These are phyloP conservation scores for Sigmodon hispidus DNA, from an alignment of 2,113 vertebrate species.

Conservation along the genomic window DNA sequence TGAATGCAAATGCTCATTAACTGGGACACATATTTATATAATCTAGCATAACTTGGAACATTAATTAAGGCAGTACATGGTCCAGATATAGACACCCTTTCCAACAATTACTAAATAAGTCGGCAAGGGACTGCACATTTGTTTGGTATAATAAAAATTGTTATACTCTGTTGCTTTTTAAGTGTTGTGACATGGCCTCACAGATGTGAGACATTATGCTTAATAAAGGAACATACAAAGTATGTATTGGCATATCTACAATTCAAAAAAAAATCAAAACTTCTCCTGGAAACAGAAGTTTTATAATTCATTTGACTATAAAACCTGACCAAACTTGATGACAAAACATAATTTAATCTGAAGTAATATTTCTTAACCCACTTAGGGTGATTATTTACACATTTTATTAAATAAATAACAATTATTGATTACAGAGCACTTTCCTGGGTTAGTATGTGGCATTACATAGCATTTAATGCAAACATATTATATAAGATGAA, in stretches of 20 bases:
- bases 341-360: conserved; percentile 22
- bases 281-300: not conserved
- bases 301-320: conserved; percentile 10
- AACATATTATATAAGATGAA: not conserved
- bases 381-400: conserved; percentile 28
- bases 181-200: not conserved
- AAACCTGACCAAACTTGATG: not conserved
- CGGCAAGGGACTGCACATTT: not conserved
- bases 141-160: conserved; percentile 35
- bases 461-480: not conserved
- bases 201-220: not conserved
- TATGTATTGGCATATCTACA: not conserved
- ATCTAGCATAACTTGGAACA: conserved; percentile 59
- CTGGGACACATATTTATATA: conserved; percentile 15
- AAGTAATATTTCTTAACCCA: not conserved
- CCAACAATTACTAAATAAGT: conserved; percentile 18
- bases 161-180: conserved; percentile 2
- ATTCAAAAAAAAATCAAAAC: conserved; percentile 26
- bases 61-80: conserved; percentile 62
- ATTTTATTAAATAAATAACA: conserved; percentile 44
- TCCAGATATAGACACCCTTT: conserved; percentile 47
- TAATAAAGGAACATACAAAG: not conserved
- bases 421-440: not conserved
- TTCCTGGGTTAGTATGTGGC: not conserved
- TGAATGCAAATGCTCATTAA: conserved; percentile 65